Evolutionary conservation across 2,113 vertebrate genomes (phyloP).

Genomic region (Heloderma charlesbogerti): DNA sequence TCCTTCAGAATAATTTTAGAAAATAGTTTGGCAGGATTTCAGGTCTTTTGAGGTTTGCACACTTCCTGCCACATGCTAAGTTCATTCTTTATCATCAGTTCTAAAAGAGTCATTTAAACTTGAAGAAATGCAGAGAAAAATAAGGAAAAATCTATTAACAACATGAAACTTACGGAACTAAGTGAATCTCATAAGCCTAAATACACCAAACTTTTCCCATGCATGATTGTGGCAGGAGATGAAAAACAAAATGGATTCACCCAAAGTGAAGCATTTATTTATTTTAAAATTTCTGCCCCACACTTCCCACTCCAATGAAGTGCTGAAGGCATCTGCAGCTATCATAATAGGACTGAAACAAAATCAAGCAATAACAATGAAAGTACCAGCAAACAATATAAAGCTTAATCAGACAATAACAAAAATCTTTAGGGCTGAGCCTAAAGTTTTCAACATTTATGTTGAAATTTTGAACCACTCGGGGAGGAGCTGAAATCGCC

Average conservation of each 20-base stretch:
- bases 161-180: not conserved
- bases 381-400: not conserved
- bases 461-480: not conserved
- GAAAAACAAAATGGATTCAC: not conserved
- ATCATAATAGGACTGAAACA: not conserved
- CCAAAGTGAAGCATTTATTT: not conserved
- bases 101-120: conserved; percentile 35
- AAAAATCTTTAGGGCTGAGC: not conserved
- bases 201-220: not conserved
- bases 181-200: too few species aligned
- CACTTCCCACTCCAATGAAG: not conserved
- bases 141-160: not conserved
- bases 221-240: not conserved
- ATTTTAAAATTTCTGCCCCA: not conserved
- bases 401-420: not conserved
- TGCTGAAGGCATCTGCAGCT: not conserved
- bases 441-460: not conserved
- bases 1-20: conserved; percentile 23
- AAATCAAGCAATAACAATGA: not conserved
- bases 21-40: conserved; percentile 21
- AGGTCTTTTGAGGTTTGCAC: not conserved
- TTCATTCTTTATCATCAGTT: conserved; percentile 29
- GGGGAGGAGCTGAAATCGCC: too few species aligned
- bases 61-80: conserved; percentile 42
- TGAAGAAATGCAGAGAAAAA: conserved; percentile 28